Percentiles rank a stretch among this genome's conserved stretches.
Conservation (phyloP, 1,140 invertebrate genomes). For the Drosophila nikananu region DNA sequence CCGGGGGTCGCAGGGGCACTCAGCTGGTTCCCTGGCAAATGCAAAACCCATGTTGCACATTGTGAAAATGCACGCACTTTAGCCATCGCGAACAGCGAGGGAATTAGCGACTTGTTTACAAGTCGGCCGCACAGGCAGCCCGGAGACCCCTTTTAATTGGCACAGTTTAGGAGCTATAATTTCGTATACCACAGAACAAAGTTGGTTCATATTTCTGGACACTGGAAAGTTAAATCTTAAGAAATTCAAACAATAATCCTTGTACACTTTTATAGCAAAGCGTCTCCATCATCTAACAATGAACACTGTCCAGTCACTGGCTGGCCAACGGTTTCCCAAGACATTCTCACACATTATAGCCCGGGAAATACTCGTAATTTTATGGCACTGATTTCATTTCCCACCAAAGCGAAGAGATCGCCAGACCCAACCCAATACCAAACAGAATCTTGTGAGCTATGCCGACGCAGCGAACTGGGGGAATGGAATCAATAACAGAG, state of each 20-base stretch:
- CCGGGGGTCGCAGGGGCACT: background rate
- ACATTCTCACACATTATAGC: conserved; percentile 44
- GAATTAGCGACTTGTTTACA: conserved; percentile 67
- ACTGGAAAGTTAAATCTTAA: too few species aligned
- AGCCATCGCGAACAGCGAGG: conserved; percentile 18
- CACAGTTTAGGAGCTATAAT: conserved; percentile 5
- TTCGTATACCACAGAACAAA: background rate
- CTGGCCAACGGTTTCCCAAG: conserved; percentile 33
- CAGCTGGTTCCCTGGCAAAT: conserved; percentile 53
- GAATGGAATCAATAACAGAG: conserved; percentile 47
- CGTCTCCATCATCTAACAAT: background rate
- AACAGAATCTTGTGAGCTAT: conserved; percentile 47
- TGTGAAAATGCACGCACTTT: conserved; percentile 69
- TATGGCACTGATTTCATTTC: conserved; percentile 52
- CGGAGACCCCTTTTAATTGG: background rate
- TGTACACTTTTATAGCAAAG: background rate
- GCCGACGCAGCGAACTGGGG: conserved; percentile 41
- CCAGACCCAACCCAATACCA: conserved; percentile 26
- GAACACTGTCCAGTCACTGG: background rate
- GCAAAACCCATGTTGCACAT: conserved; percentile 74
- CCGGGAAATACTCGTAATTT: conserved; percentile 40
- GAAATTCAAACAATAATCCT: too few species aligned
- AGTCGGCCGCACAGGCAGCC: conserved; percentile 21
- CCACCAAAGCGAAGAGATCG: conserved; percentile 40
- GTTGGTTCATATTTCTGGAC: background rate